phyloP scores from a whole-genome alignment of 35 echinoderm and acorn worm genomes.

The Acanthaster planci region DNA sequence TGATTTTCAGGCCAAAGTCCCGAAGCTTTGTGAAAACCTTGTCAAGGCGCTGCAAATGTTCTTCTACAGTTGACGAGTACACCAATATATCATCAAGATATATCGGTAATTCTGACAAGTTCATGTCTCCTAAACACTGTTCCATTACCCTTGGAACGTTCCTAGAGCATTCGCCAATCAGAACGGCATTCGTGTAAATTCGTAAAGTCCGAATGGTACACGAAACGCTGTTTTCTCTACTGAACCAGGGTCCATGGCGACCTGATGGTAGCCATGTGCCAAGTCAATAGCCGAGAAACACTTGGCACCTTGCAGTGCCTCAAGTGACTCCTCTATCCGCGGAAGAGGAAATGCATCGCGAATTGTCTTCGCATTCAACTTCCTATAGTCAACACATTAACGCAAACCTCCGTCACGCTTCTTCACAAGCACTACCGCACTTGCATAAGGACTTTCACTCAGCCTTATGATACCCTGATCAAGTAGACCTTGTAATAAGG shows the following conservation, averaged over 20 bases:
- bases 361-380: constrained; percentile 43
- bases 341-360: constrained; percentile 61
- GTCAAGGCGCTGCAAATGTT: not conserved
- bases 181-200: constrained; percentile 56
- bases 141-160: not conserved
- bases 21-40: not conserved
- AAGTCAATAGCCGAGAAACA: constrained; percentile 62
- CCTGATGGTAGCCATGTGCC: constrained; percentile 57
- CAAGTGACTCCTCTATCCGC: too few relatives aligned
- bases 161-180: not conserved
- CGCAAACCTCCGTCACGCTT: constrained; percentile 50
- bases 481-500: too few relatives aligned
- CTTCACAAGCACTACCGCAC: constrained; percentile 58
- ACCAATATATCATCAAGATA: constrained; percentile 23
- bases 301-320: constrained; percentile 55
- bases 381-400: constrained; percentile 64
- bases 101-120: not conserved
- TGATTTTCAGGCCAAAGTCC: not conserved
- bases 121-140: not conserved
- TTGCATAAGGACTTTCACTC: constrained; percentile 54
- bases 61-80: not conserved
- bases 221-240: constrained; percentile 40
- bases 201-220: constrained; percentile 61
- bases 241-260: constrained; percentile 42
- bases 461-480: too few relatives aligned